These are phyloP conservation scores for rabbit (Oryctolagus cuniculus) DNA, from an alignment of 2,113 vertebrate genomes.

Conservation along the genomic window DNA sequence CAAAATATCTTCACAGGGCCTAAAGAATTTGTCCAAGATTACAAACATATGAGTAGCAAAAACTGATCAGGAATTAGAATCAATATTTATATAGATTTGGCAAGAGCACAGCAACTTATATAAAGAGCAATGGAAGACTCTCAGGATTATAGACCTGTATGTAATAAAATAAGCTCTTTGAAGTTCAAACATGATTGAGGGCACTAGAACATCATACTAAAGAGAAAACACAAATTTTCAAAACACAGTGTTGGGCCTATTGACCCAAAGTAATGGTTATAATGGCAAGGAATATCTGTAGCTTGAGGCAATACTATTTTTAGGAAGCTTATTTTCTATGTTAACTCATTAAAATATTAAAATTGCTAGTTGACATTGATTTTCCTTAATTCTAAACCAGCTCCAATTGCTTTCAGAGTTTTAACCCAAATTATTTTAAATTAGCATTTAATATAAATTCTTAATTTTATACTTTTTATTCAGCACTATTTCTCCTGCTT, in stretches of 20 bases:
- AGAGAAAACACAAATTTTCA: neutral
- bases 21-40: neutral
- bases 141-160: neutral
- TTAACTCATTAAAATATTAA: neutral
- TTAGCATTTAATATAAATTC: neutral
- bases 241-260: neutral
- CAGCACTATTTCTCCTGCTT: neutral
- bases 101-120: neutral
- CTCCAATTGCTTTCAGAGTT: constrained; percentile 9
- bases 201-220: neutral
- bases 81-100: neutral
- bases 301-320: neutral
- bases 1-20: constrained; percentile 1
- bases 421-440: neutral
- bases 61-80: fast-evolving
- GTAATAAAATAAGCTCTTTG: neutral
- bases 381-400: constrained; percentile 40
- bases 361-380: neutral
- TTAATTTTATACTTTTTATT: neutral
- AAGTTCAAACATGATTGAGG: neutral
- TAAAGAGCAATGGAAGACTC: neutral
- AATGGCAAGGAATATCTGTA: neutral
- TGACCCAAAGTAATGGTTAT: neutral
- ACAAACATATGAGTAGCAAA: neutral
- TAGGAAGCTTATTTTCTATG: neutral